These are phyloP conservation scores for Zophobas atratus DNA, from an alignment of 1,140 invertebrate species.

Conservation along the genomic window DNA sequence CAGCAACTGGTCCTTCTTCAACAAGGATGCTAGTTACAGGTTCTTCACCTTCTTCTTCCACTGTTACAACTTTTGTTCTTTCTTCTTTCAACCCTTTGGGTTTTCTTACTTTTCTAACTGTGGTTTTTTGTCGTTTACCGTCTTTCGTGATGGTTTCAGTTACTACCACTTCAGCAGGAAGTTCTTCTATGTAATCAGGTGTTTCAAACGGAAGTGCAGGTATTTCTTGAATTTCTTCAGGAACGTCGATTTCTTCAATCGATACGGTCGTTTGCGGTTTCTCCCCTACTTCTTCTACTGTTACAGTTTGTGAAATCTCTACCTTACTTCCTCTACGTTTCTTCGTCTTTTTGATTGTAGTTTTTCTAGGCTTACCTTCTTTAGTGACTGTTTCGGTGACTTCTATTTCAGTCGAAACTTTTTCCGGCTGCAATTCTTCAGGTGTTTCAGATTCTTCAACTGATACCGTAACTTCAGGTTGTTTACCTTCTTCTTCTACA, in stretches of 20 bases:
- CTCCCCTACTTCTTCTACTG: conserved; percentile 64
- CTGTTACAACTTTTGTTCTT: conserved; percentile 61
- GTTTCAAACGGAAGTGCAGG: too few relatives aligned
- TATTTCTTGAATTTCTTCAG: conserved; percentile 54
- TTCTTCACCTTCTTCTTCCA: conserved; percentile 67
- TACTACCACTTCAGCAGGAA: conserved; percentile 54
- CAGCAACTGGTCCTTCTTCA: conserved; percentile 34
- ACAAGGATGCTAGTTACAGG: conserved; percentile 63
- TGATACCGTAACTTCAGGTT: conserved; percentile 65
- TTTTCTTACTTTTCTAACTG: conserved; percentile 65
- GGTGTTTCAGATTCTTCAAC: conserved; percentile 58
- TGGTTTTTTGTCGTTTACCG: conserved; percentile 61
- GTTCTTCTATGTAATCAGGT: conserved; percentile 47
- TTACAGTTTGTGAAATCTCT: conserved; percentile 65
- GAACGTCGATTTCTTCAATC: conserved; percentile 66
- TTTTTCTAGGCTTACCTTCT: conserved; percentile 67
- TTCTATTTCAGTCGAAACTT: conserved; percentile 54
- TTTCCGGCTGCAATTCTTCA: conserved; percentile 58
- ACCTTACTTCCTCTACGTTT: conserved; percentile 63
- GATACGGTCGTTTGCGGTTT: conserved; percentile 63
- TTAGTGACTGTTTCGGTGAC: conserved; percentile 61
- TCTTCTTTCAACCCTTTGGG: conserved; percentile 62
- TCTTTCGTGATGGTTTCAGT: conserved; percentile 50
- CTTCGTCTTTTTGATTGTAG: conserved; percentile 65
- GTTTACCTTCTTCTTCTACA: conserved; percentile 67